Percentiles rank a stretch among this genome's conserved stretches.
These are phyloP conservation scores for Drosophila ambigua DNA, from an alignment of 1,140 invertebrate genomes.

Conservation along the genomic window DNA sequence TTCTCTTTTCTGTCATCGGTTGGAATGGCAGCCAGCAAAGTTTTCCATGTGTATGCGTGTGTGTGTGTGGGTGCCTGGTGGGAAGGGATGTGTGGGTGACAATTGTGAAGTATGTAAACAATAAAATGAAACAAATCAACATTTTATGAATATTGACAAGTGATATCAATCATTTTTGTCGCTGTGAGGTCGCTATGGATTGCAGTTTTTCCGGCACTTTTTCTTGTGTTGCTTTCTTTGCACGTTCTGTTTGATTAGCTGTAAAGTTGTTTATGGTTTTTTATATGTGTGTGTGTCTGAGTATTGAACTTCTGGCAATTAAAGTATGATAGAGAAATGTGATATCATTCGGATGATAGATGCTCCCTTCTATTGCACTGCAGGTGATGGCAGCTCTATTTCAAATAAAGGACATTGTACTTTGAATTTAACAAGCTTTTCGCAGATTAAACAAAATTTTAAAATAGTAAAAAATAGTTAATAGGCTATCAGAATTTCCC, in stretches of 20 bases:
- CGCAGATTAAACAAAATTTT: background rate
- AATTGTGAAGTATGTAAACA: slow-evolving; percentile 76
- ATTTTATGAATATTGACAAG: slow-evolving; percentile 81
- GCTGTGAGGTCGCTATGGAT: slow-evolving; percentile 15
- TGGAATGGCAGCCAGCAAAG: slow-evolving; percentile 28
- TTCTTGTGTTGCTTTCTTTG: slow-evolving; percentile 9
- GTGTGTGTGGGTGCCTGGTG: slow-evolving; percentile 2
- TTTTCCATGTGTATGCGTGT: slow-evolving; percentile 25
- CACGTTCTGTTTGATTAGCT: slow-evolving; percentile 52
- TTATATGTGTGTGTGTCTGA: background rate
- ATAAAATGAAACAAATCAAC: slow-evolving; percentile 78
- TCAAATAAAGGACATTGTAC: too few species aligned
- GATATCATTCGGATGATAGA: too few species aligned
- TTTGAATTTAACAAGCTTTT: background rate
- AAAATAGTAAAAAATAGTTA: too few species aligned
- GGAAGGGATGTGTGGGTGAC: slow-evolving; percentile 18
- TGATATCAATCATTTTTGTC: slow-evolving; percentile 69
- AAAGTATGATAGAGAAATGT: background rate
- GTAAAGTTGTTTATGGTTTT: slow-evolving; percentile 53
- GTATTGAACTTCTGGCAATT: background rate
- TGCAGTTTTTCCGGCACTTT: slow-evolving; percentile 13
- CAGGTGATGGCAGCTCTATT: too few species aligned
- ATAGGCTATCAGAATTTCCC: slow-evolving; percentile 13
- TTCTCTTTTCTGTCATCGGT: background rate
- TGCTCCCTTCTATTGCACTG: too few species aligned